A percentile compares a stretch with the other conserved stretches of the same genome.
Conservation (phyloP, 2,888 invertebrate genomes). For the Tricholauxania praeusta region DNA sequence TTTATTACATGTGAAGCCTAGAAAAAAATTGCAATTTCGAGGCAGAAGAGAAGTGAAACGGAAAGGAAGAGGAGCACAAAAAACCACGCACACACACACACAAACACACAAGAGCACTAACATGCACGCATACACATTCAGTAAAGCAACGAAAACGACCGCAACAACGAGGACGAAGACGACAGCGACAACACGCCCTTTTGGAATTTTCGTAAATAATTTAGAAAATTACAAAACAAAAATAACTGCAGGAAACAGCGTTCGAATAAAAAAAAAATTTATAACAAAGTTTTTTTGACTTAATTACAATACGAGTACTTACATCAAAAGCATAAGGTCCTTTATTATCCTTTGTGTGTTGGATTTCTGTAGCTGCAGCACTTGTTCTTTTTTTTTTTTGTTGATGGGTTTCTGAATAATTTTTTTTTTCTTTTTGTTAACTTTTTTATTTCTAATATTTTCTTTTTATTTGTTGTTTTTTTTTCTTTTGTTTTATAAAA, state of each 20-base stretch:
- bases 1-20: constrained; percentile 53
- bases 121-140: constrained; percentile 1
- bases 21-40: background rate
- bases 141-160: constrained; percentile 27
- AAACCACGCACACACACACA: background rate
- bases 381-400: constrained; percentile 21
- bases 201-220: constrained; percentile 36
- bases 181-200: constrained; percentile 44
- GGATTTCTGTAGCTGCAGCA: background rate
- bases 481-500: constrained; percentile 15
- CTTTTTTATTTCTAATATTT: constrained; percentile 13
- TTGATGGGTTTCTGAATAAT: constrained; percentile 28
- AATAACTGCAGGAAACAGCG: too few species aligned
- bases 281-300: background rate
- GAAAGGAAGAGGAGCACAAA: background rate
- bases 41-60: background rate
- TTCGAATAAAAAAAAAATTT: too few species aligned
- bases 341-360: constrained; percentile 7
- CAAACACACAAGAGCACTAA: background rate
- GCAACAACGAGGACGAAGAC: constrained; percentile 39
- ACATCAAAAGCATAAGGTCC: constrained; percentile 11
- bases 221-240: background rate
- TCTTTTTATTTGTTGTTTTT: constrained; percentile 7
- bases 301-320: constrained; percentile 7
- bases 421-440: constrained; percentile 19